Conservation (phyloP, 2,797 vertebrate genomes). For the Agapornis canus region DNA sequence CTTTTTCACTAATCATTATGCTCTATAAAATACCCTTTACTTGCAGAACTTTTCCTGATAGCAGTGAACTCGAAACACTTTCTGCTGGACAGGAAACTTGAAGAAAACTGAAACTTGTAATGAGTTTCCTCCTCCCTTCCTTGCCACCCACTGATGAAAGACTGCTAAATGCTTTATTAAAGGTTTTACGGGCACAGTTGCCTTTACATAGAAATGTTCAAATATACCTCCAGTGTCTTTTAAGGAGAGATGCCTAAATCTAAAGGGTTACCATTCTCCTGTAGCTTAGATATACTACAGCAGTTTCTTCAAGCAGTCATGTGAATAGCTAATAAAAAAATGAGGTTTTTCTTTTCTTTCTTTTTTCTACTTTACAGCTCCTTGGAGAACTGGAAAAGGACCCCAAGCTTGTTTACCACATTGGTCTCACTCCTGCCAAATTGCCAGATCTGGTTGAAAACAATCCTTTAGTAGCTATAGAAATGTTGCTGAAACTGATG, state of each 20-base stretch:
- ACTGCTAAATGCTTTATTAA: background rate
- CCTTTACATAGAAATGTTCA: background rate
- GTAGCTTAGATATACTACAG: background rate
- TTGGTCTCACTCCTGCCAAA: constrained; percentile 93
- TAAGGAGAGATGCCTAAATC: background rate
- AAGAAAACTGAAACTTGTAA: background rate
- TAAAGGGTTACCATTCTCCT: background rate
- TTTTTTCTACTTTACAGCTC: constrained; percentile 77
- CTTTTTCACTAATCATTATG: background rate
- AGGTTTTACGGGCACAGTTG: background rate
- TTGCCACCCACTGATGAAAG: background rate
- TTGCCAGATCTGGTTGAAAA: constrained; percentile 98
- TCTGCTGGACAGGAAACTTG: background rate
- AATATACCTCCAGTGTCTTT: background rate
- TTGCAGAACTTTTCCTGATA: background rate
- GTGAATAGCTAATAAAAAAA: background rate
- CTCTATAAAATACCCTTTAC: background rate
- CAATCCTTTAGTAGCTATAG: constrained; percentile 97
- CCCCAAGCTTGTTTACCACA: constrained; percentile 96
- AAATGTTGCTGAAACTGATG: constrained; percentile 99
- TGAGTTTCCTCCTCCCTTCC: background rate
- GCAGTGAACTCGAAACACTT: background rate
- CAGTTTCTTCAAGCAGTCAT: background rate
- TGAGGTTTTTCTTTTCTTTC: background rate
- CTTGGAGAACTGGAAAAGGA: constrained; percentile 96